phyloP scores from a whole-genome alignment of 2,113 vertebrate species.

The Colossoma macropomum region DNA sequence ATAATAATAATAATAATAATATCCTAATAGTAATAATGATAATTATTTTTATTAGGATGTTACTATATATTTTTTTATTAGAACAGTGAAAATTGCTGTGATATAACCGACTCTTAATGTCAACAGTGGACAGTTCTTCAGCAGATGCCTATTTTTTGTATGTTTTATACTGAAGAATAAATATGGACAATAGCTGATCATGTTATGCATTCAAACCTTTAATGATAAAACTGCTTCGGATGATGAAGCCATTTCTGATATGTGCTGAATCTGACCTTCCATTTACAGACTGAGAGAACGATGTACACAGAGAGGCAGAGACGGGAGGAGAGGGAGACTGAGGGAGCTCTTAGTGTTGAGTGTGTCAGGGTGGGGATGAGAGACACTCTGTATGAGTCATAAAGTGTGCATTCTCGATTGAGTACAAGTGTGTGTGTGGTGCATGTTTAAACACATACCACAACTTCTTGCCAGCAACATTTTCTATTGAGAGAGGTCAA shows the following conservation, averaged over 20 bases:
- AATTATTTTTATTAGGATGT: too few relatives aligned
- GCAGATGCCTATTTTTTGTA: too few relatives aligned
- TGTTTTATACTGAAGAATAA: too few relatives aligned
- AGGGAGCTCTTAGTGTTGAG: constrained; percentile 1
- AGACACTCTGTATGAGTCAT: constrained; percentile 23
- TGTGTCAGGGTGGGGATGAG: constrained; percentile 35
- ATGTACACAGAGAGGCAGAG: neutral
- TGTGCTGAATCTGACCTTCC: neutral
- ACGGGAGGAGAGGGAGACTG: neutral
- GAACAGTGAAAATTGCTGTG: too few relatives aligned
- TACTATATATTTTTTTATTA: too few relatives aligned
- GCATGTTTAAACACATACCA: constrained; percentile 10
- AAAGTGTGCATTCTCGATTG: constrained; percentile 1
- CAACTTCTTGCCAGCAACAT: constrained; percentile 16
- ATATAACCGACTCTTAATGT: too few relatives aligned
- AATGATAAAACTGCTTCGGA: neutral
- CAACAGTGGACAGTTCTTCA: too few relatives aligned
- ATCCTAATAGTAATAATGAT: too few relatives aligned
- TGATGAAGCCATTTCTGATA: neutral
- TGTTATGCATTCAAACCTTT: neutral
- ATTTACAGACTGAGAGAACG: neutral
- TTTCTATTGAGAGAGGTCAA: constrained; percentile 9
- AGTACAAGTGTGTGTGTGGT: constrained; percentile 8
- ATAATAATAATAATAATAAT: too few relatives aligned
- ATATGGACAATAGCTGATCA: too few relatives aligned